phyloP scores from a whole-genome alignment of 2,113 vertebrate species.

The Entomyzon cyanotis region DNA sequence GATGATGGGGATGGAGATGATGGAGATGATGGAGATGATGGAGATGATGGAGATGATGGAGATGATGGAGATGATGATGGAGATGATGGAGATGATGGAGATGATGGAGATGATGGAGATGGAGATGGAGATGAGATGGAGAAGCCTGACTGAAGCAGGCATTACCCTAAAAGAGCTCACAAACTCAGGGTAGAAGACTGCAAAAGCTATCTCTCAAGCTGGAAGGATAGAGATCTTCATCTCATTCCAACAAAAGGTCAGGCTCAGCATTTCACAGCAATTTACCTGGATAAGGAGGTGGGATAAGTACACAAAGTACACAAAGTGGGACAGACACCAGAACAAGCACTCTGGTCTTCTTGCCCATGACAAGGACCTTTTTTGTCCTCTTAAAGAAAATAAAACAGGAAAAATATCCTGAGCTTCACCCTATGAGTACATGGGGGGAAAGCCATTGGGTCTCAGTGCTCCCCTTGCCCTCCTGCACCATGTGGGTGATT shows the following conservation, averaged over 20 bases:
- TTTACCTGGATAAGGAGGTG: not conserved
- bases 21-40: not conserved
- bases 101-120: not conserved
- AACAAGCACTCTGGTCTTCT: not conserved
- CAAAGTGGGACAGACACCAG: not conserved
- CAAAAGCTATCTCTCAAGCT: not conserved
- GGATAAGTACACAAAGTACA: not conserved
- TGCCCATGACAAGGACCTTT: not conserved
- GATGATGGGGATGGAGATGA: not conserved
- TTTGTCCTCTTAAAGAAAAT: not conserved
- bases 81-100: no score
- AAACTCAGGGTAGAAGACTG: not conserved
- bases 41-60: not conserved
- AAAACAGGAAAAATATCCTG: not conserved
- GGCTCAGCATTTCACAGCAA: not conserved
- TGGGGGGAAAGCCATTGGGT: rapidly evolving
- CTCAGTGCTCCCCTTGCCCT: rapidly evolving
- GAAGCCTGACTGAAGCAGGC: not conserved
- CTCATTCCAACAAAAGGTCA: not conserved
- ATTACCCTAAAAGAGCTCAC: not conserved
- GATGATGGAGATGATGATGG: not conserved
- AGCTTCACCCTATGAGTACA: rapidly evolving
- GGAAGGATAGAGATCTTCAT: not conserved
- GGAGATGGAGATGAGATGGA: not conserved
- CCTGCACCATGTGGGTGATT: rapidly evolving